A percentile compares a stretch with the other conserved stretches of the same genome.
Conservation (phyloP, 2,797 vertebrate genomes). For the Sarcophilus harrisii region DNA sequence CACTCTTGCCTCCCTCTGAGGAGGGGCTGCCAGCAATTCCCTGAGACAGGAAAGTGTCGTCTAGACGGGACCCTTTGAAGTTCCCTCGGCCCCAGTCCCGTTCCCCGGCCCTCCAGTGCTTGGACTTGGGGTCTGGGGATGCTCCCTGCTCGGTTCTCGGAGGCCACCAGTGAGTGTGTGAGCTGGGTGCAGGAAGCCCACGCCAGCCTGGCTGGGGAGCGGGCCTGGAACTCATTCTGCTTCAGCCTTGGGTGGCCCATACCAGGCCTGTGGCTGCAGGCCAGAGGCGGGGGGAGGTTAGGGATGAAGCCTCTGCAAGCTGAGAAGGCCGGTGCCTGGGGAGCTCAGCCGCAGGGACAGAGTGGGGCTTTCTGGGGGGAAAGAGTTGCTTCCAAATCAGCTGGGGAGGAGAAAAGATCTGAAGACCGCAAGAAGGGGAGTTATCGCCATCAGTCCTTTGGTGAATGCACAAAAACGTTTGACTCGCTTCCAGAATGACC, state of each 20-base stretch:
- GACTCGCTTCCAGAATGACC: background rate
- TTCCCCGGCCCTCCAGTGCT: conserved; percentile 49
- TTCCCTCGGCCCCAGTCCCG: conserved; percentile 76
- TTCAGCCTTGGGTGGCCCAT: conserved; percentile 66
- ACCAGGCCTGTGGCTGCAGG: conserved; percentile 38
- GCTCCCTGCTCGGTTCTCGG: conserved; percentile 33
- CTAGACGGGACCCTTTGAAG: conserved; percentile 86
- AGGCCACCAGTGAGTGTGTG: conserved; percentile 48
- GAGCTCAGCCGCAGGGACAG: conserved; percentile 17
- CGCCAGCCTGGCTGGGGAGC: conserved; percentile 47
- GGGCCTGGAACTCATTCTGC: conserved; percentile 67
- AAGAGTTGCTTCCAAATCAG: background rate
- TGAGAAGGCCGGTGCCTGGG: background rate
- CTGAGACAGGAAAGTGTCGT: conserved; percentile 86
- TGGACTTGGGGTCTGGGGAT: background rate
- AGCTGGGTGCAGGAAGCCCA: conserved; percentile 57
- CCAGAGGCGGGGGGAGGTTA: background rate
- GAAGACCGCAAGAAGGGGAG: conserved; percentile 24
- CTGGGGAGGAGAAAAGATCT: conserved; percentile 4
- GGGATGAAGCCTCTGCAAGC: conserved; percentile 56
- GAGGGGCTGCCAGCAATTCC: conserved; percentile 61
- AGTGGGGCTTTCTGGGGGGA: conserved; percentile 38
- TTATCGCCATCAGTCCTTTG: background rate
- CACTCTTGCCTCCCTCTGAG: conserved; percentile 67
- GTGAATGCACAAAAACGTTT: conserved; percentile 22